Base-by-base conservation (phyloP, 2,113 vertebrate genomes). In the Ctenodactylus gundi region DNA sequence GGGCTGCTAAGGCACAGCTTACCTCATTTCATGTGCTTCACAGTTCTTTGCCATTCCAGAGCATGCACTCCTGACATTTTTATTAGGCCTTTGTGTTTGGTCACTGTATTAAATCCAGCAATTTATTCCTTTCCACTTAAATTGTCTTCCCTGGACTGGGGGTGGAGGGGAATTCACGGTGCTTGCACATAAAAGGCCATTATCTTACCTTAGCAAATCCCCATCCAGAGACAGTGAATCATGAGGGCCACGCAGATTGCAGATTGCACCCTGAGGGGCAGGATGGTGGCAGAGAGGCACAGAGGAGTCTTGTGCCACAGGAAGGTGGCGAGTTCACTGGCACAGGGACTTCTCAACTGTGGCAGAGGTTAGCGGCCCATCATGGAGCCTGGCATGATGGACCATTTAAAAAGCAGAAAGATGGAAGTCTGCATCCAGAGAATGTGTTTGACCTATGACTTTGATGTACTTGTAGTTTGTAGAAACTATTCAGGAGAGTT, bases 21-120 rank as follows among this genome's bases (percentile, higher is more conserved):
- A n/a, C 49, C 10, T 55, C 6, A 1, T 31, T 62, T 21, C 23
- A 18, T 31, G n/a, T 1, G 53, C 29, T 29, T 62, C 46, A 25
- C n/a, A 8, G 11, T 46, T 51, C 90, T 29, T 44, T 51, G 51
- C 76, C 84, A 23, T 73, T 70, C 85, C 44, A 25, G 4, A 39
- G 80, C 53, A 18, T 53, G 82, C 18, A 41, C 67, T 83, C 62
- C 53, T 94, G 95, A 94, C 83, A 65, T 92, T 95, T 96, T 94
- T 94, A 92, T 96, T 88, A 95, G 93, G 67, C 94, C 93, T 95
- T 94, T 95, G 90, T 95, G 82, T 94, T 95, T 95, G 94, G 90
- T 62, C 92, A 97, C 85, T 88, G 82, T 86, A 89, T 94, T 85
- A 94, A 95, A 93, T 90, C 67, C 81, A 75, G 62, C 81, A n/a